Evolutionary conservation across 2,797 vertebrate species (phyloP), one percentile per base, ranked within the genome.

Genomic region (Poecile montanus): DNA sequence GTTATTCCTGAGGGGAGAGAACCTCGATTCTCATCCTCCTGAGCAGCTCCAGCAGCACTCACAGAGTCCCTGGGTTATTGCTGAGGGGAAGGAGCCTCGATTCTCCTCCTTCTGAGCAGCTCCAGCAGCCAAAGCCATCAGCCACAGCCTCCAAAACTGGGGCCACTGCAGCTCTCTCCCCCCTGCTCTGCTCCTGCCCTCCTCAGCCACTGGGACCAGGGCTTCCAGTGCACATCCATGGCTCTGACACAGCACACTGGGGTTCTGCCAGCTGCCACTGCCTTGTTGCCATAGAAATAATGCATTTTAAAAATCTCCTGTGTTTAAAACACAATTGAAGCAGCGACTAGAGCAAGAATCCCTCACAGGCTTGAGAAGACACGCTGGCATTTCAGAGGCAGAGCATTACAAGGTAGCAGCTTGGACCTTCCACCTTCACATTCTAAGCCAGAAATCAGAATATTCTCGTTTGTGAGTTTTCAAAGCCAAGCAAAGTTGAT

Each of bases 201-300:
- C n/a, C 29, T 58, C 5, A 19, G 1, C 38, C 53, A n/a, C 0
- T 6, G 25, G 45, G 54, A 89, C 60, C 0, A 0, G 78, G 47
- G 22, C 8, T 66, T 60, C 47, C 29, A 14, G 21, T 53, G 8
- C 10, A 34, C 16, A 12, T 38, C 20, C 9, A 25, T 20, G 47
- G 75, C 17, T 4, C 27, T 34, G n/a, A 51, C 27, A 66, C 70
- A 60, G 65, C 44, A n/a, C 14, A 54, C 32, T 76, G 63, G 30
- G 51, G 79, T 73, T 75, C 91, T 67, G 47, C 40, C 57, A 56
- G 38, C 30, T 93, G 68, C 44, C 56, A 68, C 36, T 16, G n/a
- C 14, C 0, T 9, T 60, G 76, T 3, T 75, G 40, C 57, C 32
- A 79, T 2, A 73, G 56, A 80, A 90, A 89, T 29, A 70, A 19